A percentile compares a stretch with the other conserved stretches of the same genome.
These are phyloP conservation scores for Perodicticus potto DNA, from an alignment of 2,797 vertebrate species.

Conservation along the genomic window DNA sequence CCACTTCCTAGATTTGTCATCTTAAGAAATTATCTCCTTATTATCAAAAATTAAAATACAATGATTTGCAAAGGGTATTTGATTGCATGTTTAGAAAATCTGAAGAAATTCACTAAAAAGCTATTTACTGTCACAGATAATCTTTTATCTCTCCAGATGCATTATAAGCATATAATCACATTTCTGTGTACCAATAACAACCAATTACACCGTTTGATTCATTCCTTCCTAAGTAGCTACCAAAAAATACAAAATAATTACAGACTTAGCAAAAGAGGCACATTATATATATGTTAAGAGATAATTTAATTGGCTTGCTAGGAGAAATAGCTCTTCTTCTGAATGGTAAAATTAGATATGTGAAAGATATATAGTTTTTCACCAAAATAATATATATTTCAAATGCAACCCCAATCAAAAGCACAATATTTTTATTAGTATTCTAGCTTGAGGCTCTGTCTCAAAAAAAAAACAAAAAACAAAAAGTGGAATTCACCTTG, in stretches of 20 bases:
- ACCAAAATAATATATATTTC: background rate
- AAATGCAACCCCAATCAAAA: conserved; percentile 40
- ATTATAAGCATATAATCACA: background rate
- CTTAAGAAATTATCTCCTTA: background rate
- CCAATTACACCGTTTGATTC: background rate
- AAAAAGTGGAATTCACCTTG: background rate
- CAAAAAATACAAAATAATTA: conserved; percentile 44
- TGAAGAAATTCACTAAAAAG: conserved; percentile 24
- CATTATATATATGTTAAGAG: background rate
- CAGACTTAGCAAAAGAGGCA: background rate
- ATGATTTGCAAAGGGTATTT: background rate
- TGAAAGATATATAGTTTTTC: conserved; percentile 12
- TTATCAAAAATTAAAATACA: background rate
- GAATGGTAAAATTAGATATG: background rate
- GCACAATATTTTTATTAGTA: conserved; percentile 12
- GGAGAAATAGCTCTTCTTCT: conserved; percentile 19
- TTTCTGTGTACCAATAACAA: background rate
- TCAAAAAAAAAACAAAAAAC: no score
- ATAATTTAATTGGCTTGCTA: conserved; percentile 29
- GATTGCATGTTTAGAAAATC: conserved; percentile 3
- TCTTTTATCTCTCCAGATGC: background rate
- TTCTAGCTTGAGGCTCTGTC: no score
- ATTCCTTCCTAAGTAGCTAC: conserved; percentile 40
- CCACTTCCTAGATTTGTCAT: background rate
- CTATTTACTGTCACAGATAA: background rate